Conservation (phyloP, 2,113 vertebrate species). For the Lophotis ruficrista region DNA sequence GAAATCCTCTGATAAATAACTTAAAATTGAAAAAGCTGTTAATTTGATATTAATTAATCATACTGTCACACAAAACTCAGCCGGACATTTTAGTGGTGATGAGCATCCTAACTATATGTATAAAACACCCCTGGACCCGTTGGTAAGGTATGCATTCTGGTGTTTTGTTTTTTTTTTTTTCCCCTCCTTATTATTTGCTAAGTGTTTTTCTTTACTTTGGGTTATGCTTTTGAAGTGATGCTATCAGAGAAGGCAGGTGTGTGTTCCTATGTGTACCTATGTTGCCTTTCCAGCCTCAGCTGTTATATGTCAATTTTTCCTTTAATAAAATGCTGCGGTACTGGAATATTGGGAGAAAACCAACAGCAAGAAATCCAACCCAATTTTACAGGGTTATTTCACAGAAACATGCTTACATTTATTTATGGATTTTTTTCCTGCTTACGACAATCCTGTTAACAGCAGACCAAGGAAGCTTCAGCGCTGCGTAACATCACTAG, state of each 20-base stretch:
- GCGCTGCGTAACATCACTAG: neutral
- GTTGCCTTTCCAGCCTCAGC: neutral
- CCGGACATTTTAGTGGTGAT: neutral
- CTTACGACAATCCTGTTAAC: constrained; percentile 11
- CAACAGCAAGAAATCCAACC: neutral
- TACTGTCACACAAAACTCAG: neutral
- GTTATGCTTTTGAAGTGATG: neutral
- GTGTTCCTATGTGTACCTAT: neutral
- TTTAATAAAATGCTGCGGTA: neutral
- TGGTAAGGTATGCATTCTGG: neutral
- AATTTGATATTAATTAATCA: neutral
- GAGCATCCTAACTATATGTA: no score
- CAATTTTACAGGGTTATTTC: neutral
- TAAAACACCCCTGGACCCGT: neutral
- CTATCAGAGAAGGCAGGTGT: neutral
- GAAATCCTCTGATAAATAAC: neutral
- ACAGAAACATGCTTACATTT: neutral
- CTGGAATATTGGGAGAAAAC: neutral
- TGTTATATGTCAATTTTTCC: neutral
- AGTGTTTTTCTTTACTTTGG: neutral
- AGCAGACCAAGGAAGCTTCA: neutral
- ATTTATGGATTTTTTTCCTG: neutral
- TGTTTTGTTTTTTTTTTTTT: accelerated
- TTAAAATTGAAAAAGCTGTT: neutral
- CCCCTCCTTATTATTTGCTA: neutral